Evolutionary conservation across 2,888 invertebrate genomes (phyloP), one percentile per base, ranked within the genome.

Genomic region (Morpho deidamia): DNA sequence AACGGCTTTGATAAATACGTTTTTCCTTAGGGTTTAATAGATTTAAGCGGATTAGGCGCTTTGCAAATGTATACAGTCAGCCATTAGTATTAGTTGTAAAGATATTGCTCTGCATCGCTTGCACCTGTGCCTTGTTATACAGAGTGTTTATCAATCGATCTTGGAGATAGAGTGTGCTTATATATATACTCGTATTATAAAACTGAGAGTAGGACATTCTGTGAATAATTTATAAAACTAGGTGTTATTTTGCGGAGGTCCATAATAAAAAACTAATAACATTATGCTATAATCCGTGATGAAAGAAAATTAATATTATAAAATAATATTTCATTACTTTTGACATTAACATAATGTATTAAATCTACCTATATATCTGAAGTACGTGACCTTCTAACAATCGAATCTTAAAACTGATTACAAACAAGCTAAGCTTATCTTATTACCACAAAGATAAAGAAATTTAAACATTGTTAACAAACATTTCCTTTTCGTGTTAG

Each of bases 401-500:
- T 35, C 2, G 23, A 32, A 14, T 33, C 10, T 34, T 11, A 12
- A 9, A 41, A 41, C 33, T 43, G n/a, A 7, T 23, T 3, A 5
- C 11, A 33, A 11, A 11, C 32, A 7, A 44, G 8, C 33, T 10
- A 9, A 34, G 33, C 11, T 37, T 37, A 32, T 40, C 39, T n/a
- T 40, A 40, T 39, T 40, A 23, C 5, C 23, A 23, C n/a, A 34
- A 40, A 33, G 48, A 33, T 34, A 40, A 40, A 48, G 40, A 23
- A 48, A 11, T 44, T 43, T 33, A 14, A 10, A 66, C 66, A 62
- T 66, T 65, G 11, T 47, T 37, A 51, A 48, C 47, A 68, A 63
- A 40, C 11, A 48, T 69, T 69, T 68, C 63, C 63, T 49, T 60
- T 61, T 55, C 58, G 55, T 48, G 56, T 56, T 58, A 54, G 49